A percentile compares a stretch with the other conserved stretches of the same genome.
phyloP scores from a whole-genome alignment of 2,797 vertebrate species.

The Falco rusticolus region DNA sequence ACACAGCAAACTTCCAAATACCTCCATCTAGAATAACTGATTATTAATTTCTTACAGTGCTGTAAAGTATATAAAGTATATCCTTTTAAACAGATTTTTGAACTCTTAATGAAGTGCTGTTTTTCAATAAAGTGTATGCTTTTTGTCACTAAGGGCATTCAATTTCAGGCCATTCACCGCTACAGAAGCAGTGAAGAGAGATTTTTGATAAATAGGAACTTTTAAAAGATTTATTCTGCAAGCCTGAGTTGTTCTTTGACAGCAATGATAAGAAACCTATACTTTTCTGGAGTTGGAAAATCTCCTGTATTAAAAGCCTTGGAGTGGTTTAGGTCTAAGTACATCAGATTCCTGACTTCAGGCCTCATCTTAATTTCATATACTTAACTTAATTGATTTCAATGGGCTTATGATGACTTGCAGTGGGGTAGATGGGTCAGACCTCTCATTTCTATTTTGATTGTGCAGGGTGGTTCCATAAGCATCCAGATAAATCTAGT shows the following conservation, averaged over 20 bases:
- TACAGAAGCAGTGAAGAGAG: neutral
- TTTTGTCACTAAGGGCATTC: neutral
- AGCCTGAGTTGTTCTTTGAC: neutral
- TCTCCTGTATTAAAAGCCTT: neutral
- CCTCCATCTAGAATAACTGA: neutral
- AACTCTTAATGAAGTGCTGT: neutral
- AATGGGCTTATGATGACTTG: neutral
- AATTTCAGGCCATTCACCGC: neutral
- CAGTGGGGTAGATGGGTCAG: neutral
- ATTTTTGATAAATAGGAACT: neutral
- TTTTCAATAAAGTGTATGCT: neutral
- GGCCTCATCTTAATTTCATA: slow-evolving; percentile 26
- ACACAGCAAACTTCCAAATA: neutral
- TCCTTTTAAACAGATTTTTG: neutral
- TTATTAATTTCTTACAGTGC: neutral
- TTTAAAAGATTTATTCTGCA: neutral
- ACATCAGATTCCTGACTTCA: slow-evolving; percentile 34
- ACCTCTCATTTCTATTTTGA: neutral
- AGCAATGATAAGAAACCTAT: neutral
- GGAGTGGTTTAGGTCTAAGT: neutral
- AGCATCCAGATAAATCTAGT: neutral
- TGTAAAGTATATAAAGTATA: neutral
- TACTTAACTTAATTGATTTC: slow-evolving; percentile 26
- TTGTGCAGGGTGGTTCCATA: neutral
- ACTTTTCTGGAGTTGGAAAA: neutral